Evolutionary conservation across 2,113 vertebrate species (phyloP).

Genomic region (Aix galericulata): DNA sequence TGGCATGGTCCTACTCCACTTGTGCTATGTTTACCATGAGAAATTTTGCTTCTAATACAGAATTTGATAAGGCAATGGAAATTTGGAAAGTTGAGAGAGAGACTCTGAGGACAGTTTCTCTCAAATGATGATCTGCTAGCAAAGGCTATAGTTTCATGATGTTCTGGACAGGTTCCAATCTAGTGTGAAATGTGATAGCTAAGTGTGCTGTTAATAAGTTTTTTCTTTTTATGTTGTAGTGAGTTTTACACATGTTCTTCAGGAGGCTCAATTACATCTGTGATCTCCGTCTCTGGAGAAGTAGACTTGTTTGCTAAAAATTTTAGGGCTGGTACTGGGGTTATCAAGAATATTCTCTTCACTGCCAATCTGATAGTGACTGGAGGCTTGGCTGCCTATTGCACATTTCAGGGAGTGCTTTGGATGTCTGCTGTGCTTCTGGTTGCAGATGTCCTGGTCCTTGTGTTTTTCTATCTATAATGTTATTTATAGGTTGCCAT

Average conservation of each 20-base stretch:
- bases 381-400: constrained; percentile 16
- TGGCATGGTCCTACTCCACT: not conserved
- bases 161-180: not conserved
- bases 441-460: not conserved
- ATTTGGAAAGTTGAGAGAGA: constrained; percentile 38
- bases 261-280: not conserved
- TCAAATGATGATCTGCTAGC: not conserved
- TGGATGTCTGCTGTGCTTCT: not conserved
- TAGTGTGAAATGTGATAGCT: not conserved
- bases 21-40: not conserved
- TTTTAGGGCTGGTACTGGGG: not conserved
- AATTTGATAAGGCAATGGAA: not conserved
- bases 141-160: not conserved
- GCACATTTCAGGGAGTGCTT: not conserved
- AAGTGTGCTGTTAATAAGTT: not conserved
- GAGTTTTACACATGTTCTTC: not conserved
- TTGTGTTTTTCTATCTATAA: not conserved
- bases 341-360: constrained; percentile 25
- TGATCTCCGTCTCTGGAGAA: constrained; percentile 22
- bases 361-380: constrained; percentile 27
- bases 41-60: constrained; percentile 40
- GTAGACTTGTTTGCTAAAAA: not conserved
- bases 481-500: constrained; percentile 7
- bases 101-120: constrained; percentile 20
- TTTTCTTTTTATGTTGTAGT: not conserved